Evolutionary conservation across 2,113 vertebrate species (phyloP).

Genomic region (western clawed frog (Xenopus tropicalis)): UCB_Xtro_10.0 CM004444.2:81884001-81884500

Average conservation of each 20-base stretch:
- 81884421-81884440: no score
- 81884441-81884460: no score
- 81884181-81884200: slow-evolving; percentile 32
- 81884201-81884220: slow-evolving; percentile 40
- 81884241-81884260: slow-evolving; percentile 22
- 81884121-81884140: slow-evolving; percentile 14
- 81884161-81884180: slow-evolving; percentile 42
- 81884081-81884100: slow-evolving; percentile 36
- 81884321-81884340: neutral
- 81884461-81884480: neutral
- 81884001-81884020: slow-evolving; percentile 50
- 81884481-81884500: neutral
- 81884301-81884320: neutral
- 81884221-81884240: slow-evolving; percentile 28
- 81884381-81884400: no score
- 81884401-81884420: no score
- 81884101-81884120: slow-evolving; percentile 38
- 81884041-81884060: slow-evolving; percentile 39
- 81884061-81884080: slow-evolving; percentile 36
- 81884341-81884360: no score
- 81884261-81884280: slow-evolving; percentile 25
- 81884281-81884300: slow-evolving; percentile 14
- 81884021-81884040: slow-evolving; percentile 35
- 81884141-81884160: slow-evolving; percentile 10
- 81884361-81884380: neutral